phyloP scores from a whole-genome alignment of 23 tunicate genomes.

The Halocynthia roretzi region DNA sequence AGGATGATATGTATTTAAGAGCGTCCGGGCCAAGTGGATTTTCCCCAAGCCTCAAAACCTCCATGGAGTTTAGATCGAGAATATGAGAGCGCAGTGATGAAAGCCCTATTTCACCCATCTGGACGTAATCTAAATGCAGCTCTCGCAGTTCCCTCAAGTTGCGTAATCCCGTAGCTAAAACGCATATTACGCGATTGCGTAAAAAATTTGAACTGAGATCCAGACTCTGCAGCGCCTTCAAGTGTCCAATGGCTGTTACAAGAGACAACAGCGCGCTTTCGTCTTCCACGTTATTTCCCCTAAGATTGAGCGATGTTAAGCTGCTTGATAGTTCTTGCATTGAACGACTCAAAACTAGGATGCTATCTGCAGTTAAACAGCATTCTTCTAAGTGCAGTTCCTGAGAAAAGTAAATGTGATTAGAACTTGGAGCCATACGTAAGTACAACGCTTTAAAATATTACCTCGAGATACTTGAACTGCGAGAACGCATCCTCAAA shows the following conservation, averaged over 20 bases:
- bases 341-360: background rate
- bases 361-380: slow-evolving; percentile 23
- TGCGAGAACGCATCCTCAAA: slow-evolving; percentile 15
- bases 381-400: slow-evolving; percentile 17
- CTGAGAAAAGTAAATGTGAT: slow-evolving; percentile 18
- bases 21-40: slow-evolving; percentile 23
- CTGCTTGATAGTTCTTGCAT: background rate
- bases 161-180: slow-evolving; percentile 25
- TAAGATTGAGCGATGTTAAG: slow-evolving; percentile 10
- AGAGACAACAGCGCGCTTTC: slow-evolving; percentile 22
- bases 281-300: slow-evolving; percentile 38
- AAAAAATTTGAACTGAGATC: slow-evolving; percentile 50
- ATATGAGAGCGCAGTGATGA: slow-evolving; percentile 38
- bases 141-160: slow-evolving; percentile 1
- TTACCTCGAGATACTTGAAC: slow-evolving; percentile 31
- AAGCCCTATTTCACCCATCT: slow-evolving; percentile 47
- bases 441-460: background rate
- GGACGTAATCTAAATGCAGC: slow-evolving; percentile 40
- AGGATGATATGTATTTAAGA: slow-evolving; percentile 8
- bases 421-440: background rate
- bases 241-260: slow-evolving; percentile 7
- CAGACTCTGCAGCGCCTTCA: slow-evolving; percentile 24
- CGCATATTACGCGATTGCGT: slow-evolving; percentile 38
- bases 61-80: slow-evolving; percentile 2
- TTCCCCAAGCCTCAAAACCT: slow-evolving; percentile 31